Conservation (phyloP, 1,140 invertebrate genomes). For the Drosophila arizonae region DNA sequence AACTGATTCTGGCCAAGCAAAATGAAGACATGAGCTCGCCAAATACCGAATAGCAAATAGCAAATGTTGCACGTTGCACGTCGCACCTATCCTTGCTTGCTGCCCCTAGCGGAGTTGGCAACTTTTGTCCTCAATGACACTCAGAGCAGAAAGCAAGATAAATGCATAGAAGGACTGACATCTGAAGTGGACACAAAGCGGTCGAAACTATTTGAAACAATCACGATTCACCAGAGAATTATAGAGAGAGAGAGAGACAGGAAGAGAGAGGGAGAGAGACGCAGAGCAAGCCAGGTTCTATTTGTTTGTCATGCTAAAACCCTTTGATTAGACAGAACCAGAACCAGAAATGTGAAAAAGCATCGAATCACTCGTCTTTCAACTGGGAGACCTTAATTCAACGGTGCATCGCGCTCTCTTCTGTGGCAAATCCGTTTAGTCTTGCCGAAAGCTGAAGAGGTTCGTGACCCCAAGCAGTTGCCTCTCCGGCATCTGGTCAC, state of each 20-base stretch:
- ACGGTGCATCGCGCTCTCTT: not conserved
- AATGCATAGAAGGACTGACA: slow-evolving; percentile 35
- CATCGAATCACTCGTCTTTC: slow-evolving; percentile 6
- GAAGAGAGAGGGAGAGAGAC: too few relatives aligned
- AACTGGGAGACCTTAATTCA: slow-evolving; percentile 2
- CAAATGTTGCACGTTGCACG: slow-evolving; percentile 14
- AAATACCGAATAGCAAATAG: slow-evolving; percentile 21
- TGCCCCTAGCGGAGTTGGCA: slow-evolving; percentile 19
- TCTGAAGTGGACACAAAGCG: slow-evolving; percentile 41
- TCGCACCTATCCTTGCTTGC: too few relatives aligned
- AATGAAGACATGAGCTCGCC: slow-evolving; percentile 59
- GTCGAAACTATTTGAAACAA: slow-evolving; percentile 46
- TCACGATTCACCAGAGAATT: slow-evolving; percentile 19
- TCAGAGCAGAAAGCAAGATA: slow-evolving; percentile 27
- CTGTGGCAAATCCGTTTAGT: slow-evolving; percentile 1
- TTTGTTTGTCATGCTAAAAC: slow-evolving; percentile 16
- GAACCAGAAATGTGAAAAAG: not conserved
- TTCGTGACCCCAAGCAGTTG: slow-evolving; percentile 10
- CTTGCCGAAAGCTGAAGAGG: slow-evolving; percentile 14
- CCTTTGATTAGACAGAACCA: slow-evolving; percentile 14
- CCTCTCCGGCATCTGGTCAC: slow-evolving; percentile 30
- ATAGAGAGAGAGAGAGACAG: not conserved
- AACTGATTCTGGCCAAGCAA: slow-evolving; percentile 62
- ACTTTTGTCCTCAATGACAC: slow-evolving; percentile 44
- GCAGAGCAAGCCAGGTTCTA: not conserved